A percentile compares a stretch with the other conserved stretches of the same genome.
Conservation (phyloP, 2,888 invertebrate genomes). For the Ophioninae sp. region DNA sequence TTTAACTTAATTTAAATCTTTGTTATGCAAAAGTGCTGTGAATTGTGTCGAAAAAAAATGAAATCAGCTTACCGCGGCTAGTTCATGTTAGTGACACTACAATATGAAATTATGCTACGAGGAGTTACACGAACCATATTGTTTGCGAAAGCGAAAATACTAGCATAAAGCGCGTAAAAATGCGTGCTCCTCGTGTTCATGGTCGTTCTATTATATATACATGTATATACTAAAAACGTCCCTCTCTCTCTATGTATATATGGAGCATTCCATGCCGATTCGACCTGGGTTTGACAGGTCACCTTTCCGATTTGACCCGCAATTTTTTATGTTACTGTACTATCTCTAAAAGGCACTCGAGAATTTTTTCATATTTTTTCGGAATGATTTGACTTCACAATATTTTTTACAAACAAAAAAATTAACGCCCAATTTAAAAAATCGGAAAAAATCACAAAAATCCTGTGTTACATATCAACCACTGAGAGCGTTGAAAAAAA, state of each 20-base stretch:
- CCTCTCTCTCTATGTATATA: background rate
- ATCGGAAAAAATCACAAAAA: no score
- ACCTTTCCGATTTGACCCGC: no score
- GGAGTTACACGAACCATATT: slow-evolving; percentile 14
- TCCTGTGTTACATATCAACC: no score
- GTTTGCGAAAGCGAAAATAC: slow-evolving; percentile 29
- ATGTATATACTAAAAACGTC: slow-evolving; percentile 7
- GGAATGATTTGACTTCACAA: no score
- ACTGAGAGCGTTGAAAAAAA: no score
- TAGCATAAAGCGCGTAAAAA: slow-evolving; percentile 42
- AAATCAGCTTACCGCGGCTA: background rate
- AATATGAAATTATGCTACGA: background rate
- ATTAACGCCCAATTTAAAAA: no score
- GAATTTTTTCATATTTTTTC: no score
- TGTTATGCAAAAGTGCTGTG: background rate
- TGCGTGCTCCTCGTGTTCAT: slow-evolving; percentile 48
- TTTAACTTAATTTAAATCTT: background rate
- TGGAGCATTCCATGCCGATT: no score
- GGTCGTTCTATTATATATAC: slow-evolving; percentile 17
- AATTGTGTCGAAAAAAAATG: background rate
- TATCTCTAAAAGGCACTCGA: no score
- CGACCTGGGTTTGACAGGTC: no score
- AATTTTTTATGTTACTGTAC: no score
- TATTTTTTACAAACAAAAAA: no score
- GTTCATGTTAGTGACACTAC: background rate